phyloP scores from a whole-genome alignment of 2,113 vertebrate genomes.

The Neogobius melanostomus region DNA sequence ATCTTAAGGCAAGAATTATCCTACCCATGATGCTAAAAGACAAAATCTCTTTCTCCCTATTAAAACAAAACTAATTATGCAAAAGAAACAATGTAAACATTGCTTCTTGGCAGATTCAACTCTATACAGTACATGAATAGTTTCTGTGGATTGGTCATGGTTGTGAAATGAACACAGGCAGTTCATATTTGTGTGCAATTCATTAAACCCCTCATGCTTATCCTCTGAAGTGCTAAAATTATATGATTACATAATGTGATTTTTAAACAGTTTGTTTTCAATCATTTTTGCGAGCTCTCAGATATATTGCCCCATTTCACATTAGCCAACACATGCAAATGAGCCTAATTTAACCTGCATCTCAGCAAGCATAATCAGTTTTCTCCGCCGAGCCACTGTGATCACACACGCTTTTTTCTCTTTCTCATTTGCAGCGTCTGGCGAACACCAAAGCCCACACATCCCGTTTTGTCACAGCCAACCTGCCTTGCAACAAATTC shows the following conservation, averaged over 20 bases:
- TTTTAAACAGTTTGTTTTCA: conserved; percentile 9
- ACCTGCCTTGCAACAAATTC: conserved; percentile 99
- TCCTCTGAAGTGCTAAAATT: conserved; percentile 8
- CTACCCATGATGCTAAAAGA: too few relatives aligned
- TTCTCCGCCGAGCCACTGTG: conserved; percentile 1
- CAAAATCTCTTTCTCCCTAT: too few relatives aligned
- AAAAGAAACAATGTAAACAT: too few relatives aligned
- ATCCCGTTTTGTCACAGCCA: conserved; percentile 96
- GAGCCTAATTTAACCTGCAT: background rate
- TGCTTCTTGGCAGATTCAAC: background rate
- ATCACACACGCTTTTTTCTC: conserved; percentile 1
- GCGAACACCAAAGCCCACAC: conserved; percentile 99
- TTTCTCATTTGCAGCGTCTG: conserved; percentile 80
- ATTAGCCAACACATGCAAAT: conserved; percentile 6
- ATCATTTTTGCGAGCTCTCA: conserved; percentile 5
- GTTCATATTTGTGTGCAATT: background rate
- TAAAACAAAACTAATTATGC: too few relatives aligned
- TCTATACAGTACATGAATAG: background rate
- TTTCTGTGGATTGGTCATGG: background rate
- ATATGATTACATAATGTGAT: conserved; percentile 14
- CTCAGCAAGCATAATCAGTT: conserved; percentile 11
- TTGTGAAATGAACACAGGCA: background rate
- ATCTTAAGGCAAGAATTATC: too few relatives aligned
- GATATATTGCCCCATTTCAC: conserved; percentile 6
- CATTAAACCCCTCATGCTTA: background rate